Evolutionary conservation across 1,140 invertebrate genomes (phyloP).

Genomic region (Dreissena rostriformis): DNA sequence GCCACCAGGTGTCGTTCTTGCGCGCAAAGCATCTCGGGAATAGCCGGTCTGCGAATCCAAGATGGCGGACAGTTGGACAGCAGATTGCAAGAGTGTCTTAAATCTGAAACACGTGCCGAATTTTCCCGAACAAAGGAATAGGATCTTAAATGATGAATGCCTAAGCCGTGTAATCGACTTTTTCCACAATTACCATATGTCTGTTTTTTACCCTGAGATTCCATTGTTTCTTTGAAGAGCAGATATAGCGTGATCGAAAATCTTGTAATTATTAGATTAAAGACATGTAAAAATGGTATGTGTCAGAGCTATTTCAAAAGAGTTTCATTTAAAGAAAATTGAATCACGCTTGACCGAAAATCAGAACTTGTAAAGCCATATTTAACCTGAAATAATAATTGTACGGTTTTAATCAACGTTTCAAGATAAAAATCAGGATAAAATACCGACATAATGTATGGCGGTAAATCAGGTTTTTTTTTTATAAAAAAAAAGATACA

Average conservation of each 20-base stretch:
- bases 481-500: no score
- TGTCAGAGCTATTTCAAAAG: no score
- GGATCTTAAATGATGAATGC: constrained; percentile 14
- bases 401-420: no score
- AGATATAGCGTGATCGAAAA: constrained; percentile 44
- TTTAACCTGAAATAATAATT: no score
- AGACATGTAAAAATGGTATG: no score
- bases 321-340: no score
- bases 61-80: constrained; percentile 55
- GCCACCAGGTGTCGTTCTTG: constrained; percentile 48
- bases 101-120: constrained; percentile 47
- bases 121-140: constrained; percentile 43
- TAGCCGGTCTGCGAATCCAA: constrained; percentile 16
- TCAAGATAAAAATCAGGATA: no score
- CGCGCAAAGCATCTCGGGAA: constrained; percentile 52
- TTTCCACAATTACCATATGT: constrained; percentile 46
- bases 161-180: constrained; percentile 34
- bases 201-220: not conserved
- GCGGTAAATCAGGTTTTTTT: no score
- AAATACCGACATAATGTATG: no score
- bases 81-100: constrained; percentile 34
- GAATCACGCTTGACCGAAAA: no score
- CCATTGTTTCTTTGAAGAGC: constrained; percentile 20
- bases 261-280: constrained; percentile 33
- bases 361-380: no score